phyloP scores from a whole-genome alignment of 2,888 invertebrate genomes.

The Melipona beecheii region DNA sequence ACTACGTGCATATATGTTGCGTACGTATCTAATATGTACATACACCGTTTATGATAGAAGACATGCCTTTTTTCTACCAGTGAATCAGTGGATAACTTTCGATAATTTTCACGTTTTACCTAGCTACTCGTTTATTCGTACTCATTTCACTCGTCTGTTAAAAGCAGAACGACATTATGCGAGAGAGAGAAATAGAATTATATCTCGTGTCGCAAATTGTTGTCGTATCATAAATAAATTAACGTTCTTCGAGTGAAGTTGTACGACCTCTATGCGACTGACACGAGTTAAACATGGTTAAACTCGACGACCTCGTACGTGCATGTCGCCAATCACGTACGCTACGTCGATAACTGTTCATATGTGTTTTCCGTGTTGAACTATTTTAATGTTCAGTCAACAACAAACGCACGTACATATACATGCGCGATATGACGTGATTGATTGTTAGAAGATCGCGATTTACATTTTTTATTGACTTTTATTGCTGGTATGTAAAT shows the following conservation, averaged over 20 bases:
- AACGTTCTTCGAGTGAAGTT: conserved; percentile 18
- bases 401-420: too few relatives aligned
- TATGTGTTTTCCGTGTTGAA: neutral
- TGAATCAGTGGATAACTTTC: neutral
- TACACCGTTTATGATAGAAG: neutral
- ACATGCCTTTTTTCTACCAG: neutral
- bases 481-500: neutral
- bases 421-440: too few relatives aligned
- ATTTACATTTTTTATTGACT: neutral
- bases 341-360: conserved; percentile 13
- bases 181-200: neutral
- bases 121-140: too few relatives aligned
- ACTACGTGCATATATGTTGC: neutral
- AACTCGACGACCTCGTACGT: conserved; percentile 25
- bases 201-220: neutral
- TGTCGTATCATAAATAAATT: neutral
- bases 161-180: neutral
- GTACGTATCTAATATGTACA: neutral
- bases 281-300: conserved; percentile 37
- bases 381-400: neutral
- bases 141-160: neutral
- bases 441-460: too few relatives aligned
- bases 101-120: neutral
- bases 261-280: conserved; percentile 15
- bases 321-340: conserved; percentile 22